These are phyloP conservation scores for Dendrocopos noguchii DNA, from an alignment of 2,113 vertebrate genomes.

Conservation along the genomic window DNA sequence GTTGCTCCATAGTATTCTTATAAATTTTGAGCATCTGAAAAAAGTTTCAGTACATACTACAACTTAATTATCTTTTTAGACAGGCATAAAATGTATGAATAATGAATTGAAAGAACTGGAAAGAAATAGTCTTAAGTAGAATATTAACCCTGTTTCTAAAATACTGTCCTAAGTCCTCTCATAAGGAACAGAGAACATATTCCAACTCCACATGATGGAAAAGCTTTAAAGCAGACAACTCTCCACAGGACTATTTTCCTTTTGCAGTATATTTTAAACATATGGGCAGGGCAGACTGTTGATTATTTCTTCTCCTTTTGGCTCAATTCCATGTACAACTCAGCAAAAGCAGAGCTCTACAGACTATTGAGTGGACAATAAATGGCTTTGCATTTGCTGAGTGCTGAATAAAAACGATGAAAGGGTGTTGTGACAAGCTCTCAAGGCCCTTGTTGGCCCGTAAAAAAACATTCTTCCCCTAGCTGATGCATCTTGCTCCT, in stretches of 20 bases:
- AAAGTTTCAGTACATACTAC: neutral
- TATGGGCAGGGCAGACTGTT: slow-evolving; percentile 54
- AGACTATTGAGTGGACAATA: slow-evolving; percentile 34
- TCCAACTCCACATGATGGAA: neutral
- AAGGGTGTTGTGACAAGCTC: slow-evolving; percentile 49
- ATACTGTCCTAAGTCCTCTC: slow-evolving; percentile 16
- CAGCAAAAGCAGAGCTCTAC: slow-evolving; percentile 46
- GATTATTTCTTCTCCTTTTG: slow-evolving; percentile 68
- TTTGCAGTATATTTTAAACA: slow-evolving; percentile 53
- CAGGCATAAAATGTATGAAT: neutral
- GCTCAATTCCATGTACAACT: slow-evolving; percentile 27
- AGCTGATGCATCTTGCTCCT: neutral
- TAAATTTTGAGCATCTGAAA: neutral
- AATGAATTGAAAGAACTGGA: slow-evolving; percentile 28
- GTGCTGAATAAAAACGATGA: slow-evolving; percentile 40
- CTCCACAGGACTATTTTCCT: slow-evolving; percentile 63
- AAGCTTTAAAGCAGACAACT: slow-evolving; percentile 34
- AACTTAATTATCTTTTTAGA: neutral
- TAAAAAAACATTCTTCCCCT: neutral
- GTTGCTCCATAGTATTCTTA: neutral
- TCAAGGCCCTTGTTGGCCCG: neutral
- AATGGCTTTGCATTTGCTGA: slow-evolving; percentile 53
- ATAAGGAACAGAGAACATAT: slow-evolving; percentile 32
- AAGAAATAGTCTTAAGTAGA: slow-evolving; percentile 18
- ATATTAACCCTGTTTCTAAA: slow-evolving; percentile 36